Evolutionary conservation across 1,140 invertebrate genomes (phyloP).

Genomic region (Holotrichia oblita): DNA sequence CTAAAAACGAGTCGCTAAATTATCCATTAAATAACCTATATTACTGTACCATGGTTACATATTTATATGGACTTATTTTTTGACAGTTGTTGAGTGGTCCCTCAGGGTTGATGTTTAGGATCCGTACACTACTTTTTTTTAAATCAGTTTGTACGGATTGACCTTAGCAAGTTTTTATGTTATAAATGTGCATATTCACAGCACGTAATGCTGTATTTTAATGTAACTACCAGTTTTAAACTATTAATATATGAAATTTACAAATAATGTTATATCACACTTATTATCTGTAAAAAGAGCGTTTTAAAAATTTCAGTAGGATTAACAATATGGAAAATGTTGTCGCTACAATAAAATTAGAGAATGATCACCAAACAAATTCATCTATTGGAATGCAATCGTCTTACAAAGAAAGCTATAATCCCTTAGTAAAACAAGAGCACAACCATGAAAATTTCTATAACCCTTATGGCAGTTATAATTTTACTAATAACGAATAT

Average conservation of each 20-base stretch:
- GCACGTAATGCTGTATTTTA: too few species aligned
- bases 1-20: too few species aligned
- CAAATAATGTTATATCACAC: background rate
- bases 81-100: background rate
- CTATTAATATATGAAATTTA: background rate
- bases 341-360: background rate
- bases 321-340: background rate
- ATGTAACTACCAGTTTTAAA: background rate
- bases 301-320: background rate
- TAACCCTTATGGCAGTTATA: background rate
- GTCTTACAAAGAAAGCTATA: background rate
- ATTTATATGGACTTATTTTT: too few species aligned
- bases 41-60: too few species aligned
- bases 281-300: too few species aligned
- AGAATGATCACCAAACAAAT: background rate
- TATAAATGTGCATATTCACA: too few species aligned
- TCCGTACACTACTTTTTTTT: background rate
- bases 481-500: background rate
- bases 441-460: background rate
- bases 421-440: background rate
- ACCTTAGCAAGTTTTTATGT: too few species aligned
- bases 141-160: background rate
- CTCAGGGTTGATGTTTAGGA: conserved; percentile 5
- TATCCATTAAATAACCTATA: too few species aligned
- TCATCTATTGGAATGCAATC: background rate